phyloP scores from a whole-genome alignment of 2,797 vertebrate genomes.

The Cynopterus sphinx region DNA sequence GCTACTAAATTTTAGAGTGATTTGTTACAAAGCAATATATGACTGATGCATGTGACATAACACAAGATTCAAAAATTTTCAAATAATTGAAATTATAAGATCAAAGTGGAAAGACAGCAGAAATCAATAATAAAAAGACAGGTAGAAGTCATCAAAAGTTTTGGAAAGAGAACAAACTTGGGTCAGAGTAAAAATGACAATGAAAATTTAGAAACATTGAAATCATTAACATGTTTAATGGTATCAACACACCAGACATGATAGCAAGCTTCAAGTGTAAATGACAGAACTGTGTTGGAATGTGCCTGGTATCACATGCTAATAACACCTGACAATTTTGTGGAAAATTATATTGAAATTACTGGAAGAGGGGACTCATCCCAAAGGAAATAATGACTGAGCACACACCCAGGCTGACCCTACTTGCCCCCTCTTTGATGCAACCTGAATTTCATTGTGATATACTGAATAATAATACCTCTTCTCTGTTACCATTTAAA shows the following conservation, averaged over 20 bases:
- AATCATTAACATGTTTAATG: not conserved
- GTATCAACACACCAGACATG: not conserved
- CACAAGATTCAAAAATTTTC: not conserved
- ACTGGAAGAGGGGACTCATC: rapidly evolving
- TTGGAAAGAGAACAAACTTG: not conserved
- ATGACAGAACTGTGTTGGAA: not conserved
- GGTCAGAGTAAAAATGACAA: not conserved
- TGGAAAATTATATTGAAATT: not conserved
- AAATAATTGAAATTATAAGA: not conserved
- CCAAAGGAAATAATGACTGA: not conserved
- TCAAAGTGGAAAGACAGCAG: not conserved
- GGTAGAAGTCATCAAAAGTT: not conserved
- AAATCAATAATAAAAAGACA: not conserved
- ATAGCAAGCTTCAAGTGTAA: not conserved
- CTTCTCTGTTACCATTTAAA: not conserved
- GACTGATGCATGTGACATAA: not conserved
- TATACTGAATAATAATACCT: not conserved
- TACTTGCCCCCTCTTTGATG: not conserved
- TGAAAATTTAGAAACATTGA: not conserved
- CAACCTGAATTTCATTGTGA: not conserved
- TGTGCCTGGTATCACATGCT: not conserved
- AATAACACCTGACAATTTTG: not conserved
- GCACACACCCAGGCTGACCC: not conserved
- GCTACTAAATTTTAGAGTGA: not conserved
- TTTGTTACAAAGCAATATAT: not conserved